Evolutionary conservation across 2,113 vertebrate species (phyloP), one percentile per base, ranked within the genome.

Genomic region (Trachemys scripta): DNA sequence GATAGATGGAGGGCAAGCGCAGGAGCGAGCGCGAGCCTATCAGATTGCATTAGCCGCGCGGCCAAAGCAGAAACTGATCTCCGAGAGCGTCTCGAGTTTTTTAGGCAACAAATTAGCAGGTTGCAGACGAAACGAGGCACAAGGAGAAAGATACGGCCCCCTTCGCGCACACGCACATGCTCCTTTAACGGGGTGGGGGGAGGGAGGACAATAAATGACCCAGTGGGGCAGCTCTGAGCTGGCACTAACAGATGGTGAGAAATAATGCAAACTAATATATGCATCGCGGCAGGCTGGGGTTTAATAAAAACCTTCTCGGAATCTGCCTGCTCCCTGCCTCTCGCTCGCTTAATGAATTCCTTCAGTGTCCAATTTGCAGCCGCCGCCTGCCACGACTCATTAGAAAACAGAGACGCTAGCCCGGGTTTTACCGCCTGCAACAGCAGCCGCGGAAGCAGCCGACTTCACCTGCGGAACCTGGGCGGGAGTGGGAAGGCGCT

Each of bases 301-400:
- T 72, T 72, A 72, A 72, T 72, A 72, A 72, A 72, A 72, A 72
- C 65, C 65, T 72, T 72, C 65, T 38, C 35, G 65, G 65, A 72
- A 72, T 20, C 65, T 72, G 65, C 65, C 65, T 72, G 65, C 65
- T 38, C 65, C 65, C 65, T 20, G 65, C 65, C 65, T 72, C n/a
- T 72, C 19, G 19, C 19, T 16, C 62, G n/a, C 65, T 38, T 72
- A 22, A 72, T 72, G 65, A 72, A 78, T 78, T 45, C 75, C 96
- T 96, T 42, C 25, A 51, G 35, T 92, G 92, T 80, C 85, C 97
- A 96, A 91, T 90, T 97, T 97, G 91, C 47, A 83, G 62, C 75
- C 11, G 75, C 45, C 42, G 75, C 65, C 59, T 47, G 42, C 31
- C 22, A 51, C 59, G 27, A 62, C 35, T 75, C 75, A 27, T 47